Percentiles rank a stretch among this genome's conserved stretches.
Conservation (phyloP, 2,797 vertebrate genomes). For the Nasua narica region DNA sequence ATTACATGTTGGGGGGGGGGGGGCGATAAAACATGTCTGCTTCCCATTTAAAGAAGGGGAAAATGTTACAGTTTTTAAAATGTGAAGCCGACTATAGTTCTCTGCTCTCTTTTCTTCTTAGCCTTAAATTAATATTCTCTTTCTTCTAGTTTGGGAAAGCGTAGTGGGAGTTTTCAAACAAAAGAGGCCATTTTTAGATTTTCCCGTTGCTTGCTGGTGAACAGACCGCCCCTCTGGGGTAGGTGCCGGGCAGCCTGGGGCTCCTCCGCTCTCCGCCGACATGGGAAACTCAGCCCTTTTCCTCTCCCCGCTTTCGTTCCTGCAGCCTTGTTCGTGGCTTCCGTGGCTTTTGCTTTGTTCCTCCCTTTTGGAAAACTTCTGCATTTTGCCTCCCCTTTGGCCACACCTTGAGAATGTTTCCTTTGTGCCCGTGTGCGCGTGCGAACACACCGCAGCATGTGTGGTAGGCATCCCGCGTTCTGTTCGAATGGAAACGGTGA, state of each 20-base stretch:
- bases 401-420: conserved; percentile 77
- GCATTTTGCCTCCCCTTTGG: conserved; percentile 53
- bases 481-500: conserved; percentile 78
- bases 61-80: not conserved
- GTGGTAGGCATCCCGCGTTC: conserved; percentile 76
- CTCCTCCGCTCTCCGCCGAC: conserved; percentile 54
- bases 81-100: conserved; percentile 66
- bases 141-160: conserved; percentile 80
- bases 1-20: conserved; percentile 31
- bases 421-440: conserved; percentile 68
- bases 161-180: conserved; percentile 36
- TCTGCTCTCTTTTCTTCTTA: conserved; percentile 61
- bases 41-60: conserved; percentile 56
- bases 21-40: conserved; percentile 52
- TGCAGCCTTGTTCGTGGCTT: conserved; percentile 58
- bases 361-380: conserved; percentile 72
- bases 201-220: conserved; percentile 69
- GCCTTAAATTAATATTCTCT: conserved; percentile 78
- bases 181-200: conserved; percentile 64
- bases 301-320: conserved; percentile 67
- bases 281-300: conserved; percentile 67
- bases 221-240: conserved; percentile 21
- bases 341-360: conserved; percentile 68
- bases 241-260: not conserved
- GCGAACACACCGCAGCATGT: conserved; percentile 80